Conservation (phyloP, 1,140 invertebrate species). For the Drosophila kohkoa region DNA sequence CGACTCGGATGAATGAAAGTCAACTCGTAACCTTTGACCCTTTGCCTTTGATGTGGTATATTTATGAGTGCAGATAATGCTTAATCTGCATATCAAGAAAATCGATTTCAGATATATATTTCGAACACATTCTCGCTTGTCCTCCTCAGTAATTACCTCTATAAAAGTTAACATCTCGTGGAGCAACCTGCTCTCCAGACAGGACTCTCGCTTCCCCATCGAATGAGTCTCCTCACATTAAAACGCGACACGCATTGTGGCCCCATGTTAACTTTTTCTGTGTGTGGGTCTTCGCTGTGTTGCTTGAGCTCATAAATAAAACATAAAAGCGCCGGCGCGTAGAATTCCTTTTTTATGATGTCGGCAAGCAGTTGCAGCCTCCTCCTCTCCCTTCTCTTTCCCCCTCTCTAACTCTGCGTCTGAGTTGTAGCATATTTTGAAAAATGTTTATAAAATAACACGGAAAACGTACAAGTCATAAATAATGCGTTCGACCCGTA, state of each 20-base stretch:
- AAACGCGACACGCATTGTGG: slow-evolving; percentile 51
- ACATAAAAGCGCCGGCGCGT: slow-evolving; percentile 70
- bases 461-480: slow-evolving; percentile 80
- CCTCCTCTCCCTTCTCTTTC: slow-evolving; percentile 4
- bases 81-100: slow-evolving; percentile 48
- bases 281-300: slow-evolving; percentile 26
- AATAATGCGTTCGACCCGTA: slow-evolving; percentile 67
- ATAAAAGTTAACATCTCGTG: slow-evolving; percentile 43
- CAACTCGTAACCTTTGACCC: slow-evolving; percentile 36
- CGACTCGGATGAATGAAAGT: no score
- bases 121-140: slow-evolving; percentile 16
- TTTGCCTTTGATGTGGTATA: slow-evolving; percentile 33
- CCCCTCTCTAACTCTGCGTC: background rate
- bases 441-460: slow-evolving; percentile 83
- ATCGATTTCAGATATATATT: slow-evolving; percentile 42
- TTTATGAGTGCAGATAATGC: slow-evolving; percentile 40
- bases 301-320: slow-evolving; percentile 74
- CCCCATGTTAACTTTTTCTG: slow-evolving; percentile 51
- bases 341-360: slow-evolving; percentile 53
- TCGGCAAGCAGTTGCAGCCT: slow-evolving; percentile 62
- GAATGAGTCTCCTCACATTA: slow-evolving; percentile 34
- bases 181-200: slow-evolving; percentile 10
- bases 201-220: background rate
- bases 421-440: slow-evolving; percentile 68
- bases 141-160: slow-evolving; percentile 42